Evolutionary conservation across 2,888 invertebrate species (phyloP), one percentile per base, ranked within the genome.

Genomic region (Marronus borbonicus): DNA sequence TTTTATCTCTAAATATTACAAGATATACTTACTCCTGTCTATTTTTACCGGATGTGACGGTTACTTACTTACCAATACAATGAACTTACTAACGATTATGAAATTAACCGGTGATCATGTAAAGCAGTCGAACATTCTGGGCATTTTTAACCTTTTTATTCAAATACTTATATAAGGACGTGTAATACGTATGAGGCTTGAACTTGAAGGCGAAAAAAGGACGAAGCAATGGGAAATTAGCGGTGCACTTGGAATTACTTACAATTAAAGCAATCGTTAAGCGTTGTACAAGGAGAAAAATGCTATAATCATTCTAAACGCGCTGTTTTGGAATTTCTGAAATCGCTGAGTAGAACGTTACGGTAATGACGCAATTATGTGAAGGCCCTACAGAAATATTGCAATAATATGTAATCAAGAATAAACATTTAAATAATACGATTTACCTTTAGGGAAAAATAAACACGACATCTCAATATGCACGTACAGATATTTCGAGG

Each of bases 1-100:
- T 74, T 74, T 74, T 60, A 60, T 72, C 72, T 72, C 60, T 60
- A 72, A 39, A 72, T 72, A 62, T 60, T 72, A 39, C 72, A 72
- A 44, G 58, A 52, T 58, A 60, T 24, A 60, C 20, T 44, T 10
- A 68, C 72, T 60, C 28, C 5, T 60, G 60, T 60, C 60, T 74
- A 74, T 74, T 74, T 74, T 62, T 60, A 60, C 28, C 60, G 58
- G 36, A 8, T 20, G 24, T 31, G 50, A 62, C 20, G 31, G 20
- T 10, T 36, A 65, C n/a, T 28, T 68, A 44, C 28, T 44, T 44
- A 44, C 44, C 12, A 44, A 8, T 72, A 55, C 44, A 24, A 60
- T 60, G 60, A 44, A 8, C 39, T 49, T 72, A 44, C 55, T 3
- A 20, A 44, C 49, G 24, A 58, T 74, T 4, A 24, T 24, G 49